These are phyloP conservation scores for Rhagologus leucostigma DNA, from an alignment of 2,113 vertebrate genomes.

Conservation along the genomic window DNA sequence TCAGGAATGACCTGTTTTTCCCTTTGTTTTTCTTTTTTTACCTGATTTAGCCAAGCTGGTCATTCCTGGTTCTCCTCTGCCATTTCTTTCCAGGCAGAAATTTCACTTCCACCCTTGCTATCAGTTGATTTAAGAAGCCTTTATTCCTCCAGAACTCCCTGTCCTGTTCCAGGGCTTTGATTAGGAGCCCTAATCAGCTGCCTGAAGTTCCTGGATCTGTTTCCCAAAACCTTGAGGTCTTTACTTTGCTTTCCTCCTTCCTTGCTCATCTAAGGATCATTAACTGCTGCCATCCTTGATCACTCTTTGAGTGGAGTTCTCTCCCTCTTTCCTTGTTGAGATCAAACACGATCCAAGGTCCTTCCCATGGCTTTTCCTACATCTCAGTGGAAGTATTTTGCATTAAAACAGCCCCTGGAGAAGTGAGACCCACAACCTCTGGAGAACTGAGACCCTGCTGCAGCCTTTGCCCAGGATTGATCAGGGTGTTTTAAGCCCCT, in stretches of 20 bases:
- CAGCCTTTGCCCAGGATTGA: background rate
- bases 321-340: background rate
- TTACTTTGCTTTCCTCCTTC: background rate
- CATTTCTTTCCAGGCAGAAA: background rate
- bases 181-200: background rate
- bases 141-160: background rate
- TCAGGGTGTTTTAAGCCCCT: background rate
- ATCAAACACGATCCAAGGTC: background rate
- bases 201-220: background rate
- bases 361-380: background rate
- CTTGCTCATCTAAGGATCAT: background rate
- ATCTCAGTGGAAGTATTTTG: background rate
- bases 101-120: background rate
- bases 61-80: background rate
- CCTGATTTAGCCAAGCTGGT: background rate
- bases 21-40: background rate
- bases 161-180: background rate
- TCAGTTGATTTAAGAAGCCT: background rate
- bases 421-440: background rate
- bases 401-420: background rate
- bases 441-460: background rate
- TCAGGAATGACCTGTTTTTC: background rate
- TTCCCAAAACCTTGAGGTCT: background rate
- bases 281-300: background rate
- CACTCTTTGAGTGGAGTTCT: background rate